Base-by-base conservation (phyloP, 2,888 invertebrate species). In the Autographa gamma region DNA sequence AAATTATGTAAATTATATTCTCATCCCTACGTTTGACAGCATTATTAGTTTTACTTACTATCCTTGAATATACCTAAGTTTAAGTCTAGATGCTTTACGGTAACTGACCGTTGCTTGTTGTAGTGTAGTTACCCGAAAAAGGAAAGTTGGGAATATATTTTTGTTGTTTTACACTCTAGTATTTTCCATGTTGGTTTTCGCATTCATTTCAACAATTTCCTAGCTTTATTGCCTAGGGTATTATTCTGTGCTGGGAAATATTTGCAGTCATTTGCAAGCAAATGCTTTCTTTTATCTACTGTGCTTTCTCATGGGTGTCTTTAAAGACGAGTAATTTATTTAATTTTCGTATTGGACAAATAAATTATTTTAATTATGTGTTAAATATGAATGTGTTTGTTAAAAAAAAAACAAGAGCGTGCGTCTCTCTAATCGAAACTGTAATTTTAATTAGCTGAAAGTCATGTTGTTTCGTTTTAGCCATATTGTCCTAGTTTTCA, bases 1-100 rank as follows among this genome's bases (percentile, higher is more conserved):
- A 71, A 77, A 78, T 81, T 81, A 83, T 73, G 75, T 81, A 76
- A 83, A 83, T 75, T 70, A 63, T 72, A 61, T 79, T 79, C 76
- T 61, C 64, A 13, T 75, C 62, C 61, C 38, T 64, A 69, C 68
- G 73, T 83, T 81, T 75, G 75, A 73, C 71, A 68, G 58, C 63
- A 70, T 72, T 83, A 81, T 77, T 83, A 80, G 83, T 75, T 80
- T 82, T 76, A 73, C 75, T 80, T 73, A 72, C 54, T 75, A 69
- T 69, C 63, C 60, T 63, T 31, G 58, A 71, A 71, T 73, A 71
- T 71, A 70, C 69, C 65, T 58, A 82, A 79, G 72, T 82, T 64
- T 19, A n/a, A 69, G 63, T 71, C 69, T 77, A 62, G 59, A 31
- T 80, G 78, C 69, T 67, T 73, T 73, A 62, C 62, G 67, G 77